Evolutionary conservation across 2,113 vertebrate species (phyloP).

Genomic region (Apodemus speciosus): DNA sequence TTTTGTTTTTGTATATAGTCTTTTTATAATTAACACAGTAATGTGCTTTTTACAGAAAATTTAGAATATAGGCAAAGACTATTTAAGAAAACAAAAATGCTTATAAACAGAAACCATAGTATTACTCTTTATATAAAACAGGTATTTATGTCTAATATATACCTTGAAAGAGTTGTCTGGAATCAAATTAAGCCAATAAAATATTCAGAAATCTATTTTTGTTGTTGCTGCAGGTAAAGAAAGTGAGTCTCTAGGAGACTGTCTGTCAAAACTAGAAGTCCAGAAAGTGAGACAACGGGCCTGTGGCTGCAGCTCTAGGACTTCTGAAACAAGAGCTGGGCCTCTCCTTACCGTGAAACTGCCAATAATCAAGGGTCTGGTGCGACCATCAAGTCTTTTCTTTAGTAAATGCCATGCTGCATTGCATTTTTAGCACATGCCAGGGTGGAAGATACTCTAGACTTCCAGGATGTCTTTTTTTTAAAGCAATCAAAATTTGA

Average conservation of each 20-base stretch:
- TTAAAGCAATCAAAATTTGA: not conserved
- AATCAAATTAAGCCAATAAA: slow-evolving; percentile 11
- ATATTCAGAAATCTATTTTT: not conserved
- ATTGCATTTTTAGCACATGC: not conserved
- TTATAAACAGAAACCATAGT: slow-evolving; percentile 25
- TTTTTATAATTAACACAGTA: slow-evolving; percentile 30
- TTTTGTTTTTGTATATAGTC: not conserved
- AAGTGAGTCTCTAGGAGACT: not conserved
- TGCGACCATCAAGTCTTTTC: not conserved
- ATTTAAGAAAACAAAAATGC: slow-evolving; percentile 32
- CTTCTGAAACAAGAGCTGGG: not conserved
- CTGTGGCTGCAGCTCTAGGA: not conserved
- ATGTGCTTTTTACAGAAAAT: not conserved
- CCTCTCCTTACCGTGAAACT: not conserved
- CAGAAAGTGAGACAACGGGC: not conserved
- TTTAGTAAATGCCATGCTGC: not conserved
- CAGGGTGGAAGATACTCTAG: not conserved
- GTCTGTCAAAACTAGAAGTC: not conserved
- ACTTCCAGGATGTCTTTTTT: not conserved
- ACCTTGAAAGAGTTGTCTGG: not conserved
- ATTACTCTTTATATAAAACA: slow-evolving; percentile 49
- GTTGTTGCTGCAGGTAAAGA: not conserved
- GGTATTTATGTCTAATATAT: not conserved
- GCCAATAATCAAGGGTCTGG: not conserved
- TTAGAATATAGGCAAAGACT: slow-evolving; percentile 2